These are phyloP conservation scores for Mimumesa dahlbomi DNA, from an alignment of 2,888 invertebrate species.

Conservation along the genomic window DNA sequence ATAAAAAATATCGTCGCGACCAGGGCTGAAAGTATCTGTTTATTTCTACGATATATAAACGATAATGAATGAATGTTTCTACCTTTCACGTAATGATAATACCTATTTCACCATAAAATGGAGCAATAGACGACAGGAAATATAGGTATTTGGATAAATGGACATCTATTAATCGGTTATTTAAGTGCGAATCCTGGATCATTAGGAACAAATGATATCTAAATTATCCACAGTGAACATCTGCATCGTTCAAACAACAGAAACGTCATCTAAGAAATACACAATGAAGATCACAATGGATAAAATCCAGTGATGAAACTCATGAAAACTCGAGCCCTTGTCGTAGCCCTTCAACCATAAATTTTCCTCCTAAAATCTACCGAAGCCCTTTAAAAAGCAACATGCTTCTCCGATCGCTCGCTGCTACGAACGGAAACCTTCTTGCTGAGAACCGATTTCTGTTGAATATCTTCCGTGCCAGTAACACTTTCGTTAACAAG, in stretches of 20 bases:
- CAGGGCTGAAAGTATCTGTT: not conserved
- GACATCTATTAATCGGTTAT: not conserved
- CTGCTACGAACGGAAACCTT: conserved; percentile 69
- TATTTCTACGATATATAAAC: too few species aligned
- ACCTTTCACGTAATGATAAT: not conserved
- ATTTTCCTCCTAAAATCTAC: not conserved
- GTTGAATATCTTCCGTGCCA: conserved; percentile 77
- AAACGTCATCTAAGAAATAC: not conserved
- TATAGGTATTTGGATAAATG: too few species aligned
- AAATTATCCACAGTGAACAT: too few species aligned
- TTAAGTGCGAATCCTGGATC: too few species aligned
- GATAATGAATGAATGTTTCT: too few species aligned
- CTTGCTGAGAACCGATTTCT: conserved; percentile 65
- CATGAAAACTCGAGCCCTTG: not conserved
- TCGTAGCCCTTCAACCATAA: not conserved
- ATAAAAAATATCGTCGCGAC: not conserved
- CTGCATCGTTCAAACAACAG: not conserved
- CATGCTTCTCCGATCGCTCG: conserved; percentile 76
- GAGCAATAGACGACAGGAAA: too few species aligned
- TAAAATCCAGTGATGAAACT: conserved; percentile 4
- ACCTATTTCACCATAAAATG: too few species aligned
- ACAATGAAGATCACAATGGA: not conserved
- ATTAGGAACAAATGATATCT: not conserved
- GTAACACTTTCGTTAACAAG: conserved; percentile 84
- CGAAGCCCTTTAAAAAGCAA: conserved; percentile 72